Evolutionary conservation across 2,888 invertebrate genomes (phyloP).

Genomic region (Drosophila emarginata): DNA sequence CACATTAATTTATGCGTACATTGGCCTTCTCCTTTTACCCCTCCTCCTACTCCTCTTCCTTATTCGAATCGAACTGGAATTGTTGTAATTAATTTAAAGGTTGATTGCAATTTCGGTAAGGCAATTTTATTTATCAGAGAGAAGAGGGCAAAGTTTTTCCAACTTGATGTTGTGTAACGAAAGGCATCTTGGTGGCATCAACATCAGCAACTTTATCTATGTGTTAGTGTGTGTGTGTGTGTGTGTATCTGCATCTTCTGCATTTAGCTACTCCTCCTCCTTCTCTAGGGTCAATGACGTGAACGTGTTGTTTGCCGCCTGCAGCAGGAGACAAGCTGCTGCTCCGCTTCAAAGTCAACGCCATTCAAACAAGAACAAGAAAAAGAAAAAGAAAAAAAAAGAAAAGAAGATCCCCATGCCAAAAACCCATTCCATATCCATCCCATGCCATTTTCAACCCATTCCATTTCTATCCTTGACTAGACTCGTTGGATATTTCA

Average conservation of each 20-base stretch:
- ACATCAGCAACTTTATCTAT: background rate
- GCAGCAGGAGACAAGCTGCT: slow-evolving; percentile 34
- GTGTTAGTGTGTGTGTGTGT: background rate
- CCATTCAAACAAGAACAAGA: slow-evolving; percentile 45
- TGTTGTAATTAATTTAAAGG: slow-evolving; percentile 47
- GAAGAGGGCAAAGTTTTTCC: background rate
- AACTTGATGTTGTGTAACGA: background rate
- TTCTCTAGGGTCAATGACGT: slow-evolving; percentile 61
- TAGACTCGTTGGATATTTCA: slow-evolving; percentile 21
- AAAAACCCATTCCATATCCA: slow-evolving; percentile 9
- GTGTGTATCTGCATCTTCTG: slow-evolving; percentile 13
- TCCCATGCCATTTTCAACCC: slow-evolving; percentile 14
- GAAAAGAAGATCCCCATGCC: slow-evolving; percentile 26
- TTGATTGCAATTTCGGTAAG: slow-evolving; percentile 42
- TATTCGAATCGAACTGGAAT: slow-evolving; percentile 21
- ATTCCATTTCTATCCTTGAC: slow-evolving; percentile 26
- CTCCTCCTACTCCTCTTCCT: no score
- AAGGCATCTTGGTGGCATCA: no score
- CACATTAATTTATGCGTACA: slow-evolving; percentile 64
- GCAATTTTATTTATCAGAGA: no score
- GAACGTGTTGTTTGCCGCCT: slow-evolving; percentile 38
- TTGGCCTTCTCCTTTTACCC: slow-evolving; percentile 29
- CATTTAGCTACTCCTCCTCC: slow-evolving; percentile 14
- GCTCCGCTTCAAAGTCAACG: slow-evolving; percentile 53
- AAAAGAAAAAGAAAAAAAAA: slow-evolving; percentile 30